These are phyloP conservation scores for Fratercula arctica DNA, from an alignment of 2,797 vertebrate species.

Conservation along the genomic window DNA sequence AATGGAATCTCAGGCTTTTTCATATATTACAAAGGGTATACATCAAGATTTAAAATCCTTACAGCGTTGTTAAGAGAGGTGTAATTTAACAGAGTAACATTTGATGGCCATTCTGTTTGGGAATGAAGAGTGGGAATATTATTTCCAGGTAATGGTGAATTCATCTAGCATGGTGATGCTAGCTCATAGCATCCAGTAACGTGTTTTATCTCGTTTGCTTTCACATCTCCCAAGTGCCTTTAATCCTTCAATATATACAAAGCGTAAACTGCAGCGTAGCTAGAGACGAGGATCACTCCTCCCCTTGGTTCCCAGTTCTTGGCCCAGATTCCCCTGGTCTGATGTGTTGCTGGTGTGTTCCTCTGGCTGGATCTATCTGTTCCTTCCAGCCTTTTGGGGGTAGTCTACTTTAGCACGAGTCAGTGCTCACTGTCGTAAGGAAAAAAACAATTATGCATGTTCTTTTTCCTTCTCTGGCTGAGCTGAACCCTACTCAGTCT, in stretches of 20 bases:
- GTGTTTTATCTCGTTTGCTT: not conserved
- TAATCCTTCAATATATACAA: not conserved
- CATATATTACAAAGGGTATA: not conserved
- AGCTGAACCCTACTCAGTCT: not conserved
- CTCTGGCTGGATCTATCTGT: not conserved
- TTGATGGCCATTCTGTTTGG: not conserved
- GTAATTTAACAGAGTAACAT: not conserved
- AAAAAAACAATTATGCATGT: not conserved
- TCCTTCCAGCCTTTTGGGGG: not conserved
- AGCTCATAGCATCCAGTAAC: not conserved
- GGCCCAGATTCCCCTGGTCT: not conserved
- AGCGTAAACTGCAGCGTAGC: fast-evolving
- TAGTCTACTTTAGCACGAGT: not conserved
- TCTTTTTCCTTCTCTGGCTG: not conserved
- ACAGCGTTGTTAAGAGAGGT: not conserved
- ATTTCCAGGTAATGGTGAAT: not conserved
- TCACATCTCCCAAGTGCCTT: not conserved
- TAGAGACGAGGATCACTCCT: not conserved
- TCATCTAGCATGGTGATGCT: not conserved
- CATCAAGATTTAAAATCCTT: not conserved
- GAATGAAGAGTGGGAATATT: not conserved
- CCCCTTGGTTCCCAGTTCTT: not conserved
- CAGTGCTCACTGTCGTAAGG: not conserved
- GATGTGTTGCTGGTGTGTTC: not conserved
- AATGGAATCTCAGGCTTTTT: not conserved